These are phyloP conservation scores for Bombus sylvicola DNA, from an alignment of 1,140 invertebrate genomes.

Conservation along the genomic window DNA sequence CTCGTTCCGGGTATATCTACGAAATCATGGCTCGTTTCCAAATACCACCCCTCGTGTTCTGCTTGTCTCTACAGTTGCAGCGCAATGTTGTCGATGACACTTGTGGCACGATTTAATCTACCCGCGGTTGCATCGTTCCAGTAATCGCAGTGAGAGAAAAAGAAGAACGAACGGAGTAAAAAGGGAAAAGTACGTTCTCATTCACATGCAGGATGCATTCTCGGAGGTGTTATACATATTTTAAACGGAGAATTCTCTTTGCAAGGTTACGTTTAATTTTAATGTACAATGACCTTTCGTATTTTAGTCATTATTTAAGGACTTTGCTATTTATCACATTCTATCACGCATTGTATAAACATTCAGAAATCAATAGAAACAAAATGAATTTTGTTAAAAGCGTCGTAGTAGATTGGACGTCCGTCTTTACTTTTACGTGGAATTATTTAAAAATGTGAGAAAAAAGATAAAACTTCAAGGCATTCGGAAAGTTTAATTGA, in stretches of 20 bases:
- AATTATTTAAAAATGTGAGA: neutral
- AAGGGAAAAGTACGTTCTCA: neutral
- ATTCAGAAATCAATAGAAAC: no score
- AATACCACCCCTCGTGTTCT: slow-evolving; percentile 38
- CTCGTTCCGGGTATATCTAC: slow-evolving; percentile 9
- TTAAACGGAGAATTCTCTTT: neutral
- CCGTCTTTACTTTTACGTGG: no score
- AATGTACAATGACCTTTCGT: no score
- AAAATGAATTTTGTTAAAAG: no score
- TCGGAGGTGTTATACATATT: neutral
- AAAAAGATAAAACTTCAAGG: neutral
- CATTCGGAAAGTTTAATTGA: neutral
- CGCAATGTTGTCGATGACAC: slow-evolving; percentile 65
- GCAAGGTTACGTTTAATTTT: neutral
- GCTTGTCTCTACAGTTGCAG: slow-evolving; percentile 24
- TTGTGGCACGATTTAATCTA: slow-evolving; percentile 69
- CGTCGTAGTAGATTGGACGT: no score
- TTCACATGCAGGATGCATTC: neutral
- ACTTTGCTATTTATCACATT: neutral
- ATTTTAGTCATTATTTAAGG: neutral
- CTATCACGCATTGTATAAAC: no score
- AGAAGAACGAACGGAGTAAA: neutral
- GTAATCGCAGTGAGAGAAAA: slow-evolving; percentile 14
- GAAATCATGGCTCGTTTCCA: slow-evolving; percentile 53
- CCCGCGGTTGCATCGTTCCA: slow-evolving; percentile 21